Evolutionary conservation across 2,888 invertebrate species (phyloP).

Genomic region (Acanthococcus lagerstroemiae): DNA sequence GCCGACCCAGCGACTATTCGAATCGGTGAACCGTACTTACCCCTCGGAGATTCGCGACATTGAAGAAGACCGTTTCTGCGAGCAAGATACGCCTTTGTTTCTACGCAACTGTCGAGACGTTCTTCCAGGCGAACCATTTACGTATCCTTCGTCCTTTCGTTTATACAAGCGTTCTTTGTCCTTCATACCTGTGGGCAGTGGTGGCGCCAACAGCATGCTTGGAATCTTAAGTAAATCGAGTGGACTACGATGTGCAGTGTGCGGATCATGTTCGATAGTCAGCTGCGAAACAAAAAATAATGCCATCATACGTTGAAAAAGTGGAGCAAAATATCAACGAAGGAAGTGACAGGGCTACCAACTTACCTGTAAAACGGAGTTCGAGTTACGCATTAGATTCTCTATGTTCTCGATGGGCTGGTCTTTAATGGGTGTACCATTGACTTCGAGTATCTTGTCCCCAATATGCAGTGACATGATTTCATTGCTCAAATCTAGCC

Average conservation of each 20-base stretch:
- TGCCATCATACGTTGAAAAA: neutral
- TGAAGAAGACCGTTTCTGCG: conserved; percentile 67
- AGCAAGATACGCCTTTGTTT: conserved; percentile 38
- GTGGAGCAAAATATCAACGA: too few species aligned
- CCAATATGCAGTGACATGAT: conserved; percentile 79
- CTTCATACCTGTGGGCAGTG: conserved; percentile 21
- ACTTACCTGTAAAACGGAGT: conserved; percentile 62
- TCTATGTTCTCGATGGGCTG: conserved; percentile 70
- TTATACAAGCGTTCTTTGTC: conserved; percentile 40
- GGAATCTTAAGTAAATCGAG: conserved; percentile 43
- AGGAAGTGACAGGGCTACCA: too few species aligned
- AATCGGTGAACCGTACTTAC: conserved; percentile 42
- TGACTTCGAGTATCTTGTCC: conserved; percentile 86
- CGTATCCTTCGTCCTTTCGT: conserved; percentile 47
- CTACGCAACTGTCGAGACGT: conserved; percentile 52
- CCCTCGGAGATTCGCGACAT: conserved; percentile 74
- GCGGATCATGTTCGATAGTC: conserved; percentile 83
- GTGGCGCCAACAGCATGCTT: conserved; percentile 29
- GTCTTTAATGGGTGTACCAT: conserved; percentile 76
- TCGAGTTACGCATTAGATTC: conserved; percentile 59
- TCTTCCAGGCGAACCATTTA: conserved; percentile 33
- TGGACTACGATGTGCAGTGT: conserved; percentile 51
- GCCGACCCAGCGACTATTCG: too few species aligned
- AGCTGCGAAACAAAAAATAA: conserved; percentile 55
- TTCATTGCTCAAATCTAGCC: conserved; percentile 70